phyloP scores from a whole-genome alignment of 2,888 invertebrate genomes.

The Cactoblastis cactorum region DNA sequence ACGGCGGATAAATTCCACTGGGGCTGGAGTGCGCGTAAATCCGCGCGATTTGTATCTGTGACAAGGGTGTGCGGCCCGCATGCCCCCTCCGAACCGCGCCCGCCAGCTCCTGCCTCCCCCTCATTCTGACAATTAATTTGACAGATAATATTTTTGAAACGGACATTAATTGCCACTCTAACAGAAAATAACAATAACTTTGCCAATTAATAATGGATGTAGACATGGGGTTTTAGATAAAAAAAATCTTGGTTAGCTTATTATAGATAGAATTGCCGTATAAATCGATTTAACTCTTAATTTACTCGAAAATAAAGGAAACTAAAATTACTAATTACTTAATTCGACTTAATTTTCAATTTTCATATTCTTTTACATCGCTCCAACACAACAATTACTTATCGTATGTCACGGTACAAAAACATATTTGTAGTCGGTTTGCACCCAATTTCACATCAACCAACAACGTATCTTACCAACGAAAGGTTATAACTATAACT shows the following conservation, averaged over 20 bases:
- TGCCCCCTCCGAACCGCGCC: slow-evolving; percentile 26
- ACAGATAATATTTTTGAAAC: slow-evolving; percentile 49
- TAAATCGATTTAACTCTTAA: neutral
- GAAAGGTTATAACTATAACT: no score
- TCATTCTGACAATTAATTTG: slow-evolving; percentile 67
- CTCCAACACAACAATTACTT: no score
- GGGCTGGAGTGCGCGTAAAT: slow-evolving; percentile 77
- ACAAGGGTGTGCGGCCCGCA: slow-evolving; percentile 60
- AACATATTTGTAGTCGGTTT: no score
- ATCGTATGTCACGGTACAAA: no score
- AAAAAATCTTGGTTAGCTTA: slow-evolving; percentile 1
- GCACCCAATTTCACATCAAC: no score
- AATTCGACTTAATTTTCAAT: no score
- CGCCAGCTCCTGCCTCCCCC: slow-evolving; percentile 27
- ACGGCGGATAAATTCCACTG: slow-evolving; percentile 75
- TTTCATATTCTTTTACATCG: no score
- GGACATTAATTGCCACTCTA: slow-evolving; percentile 32
- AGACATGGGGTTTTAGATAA: neutral
- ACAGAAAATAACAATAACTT: slow-evolving; percentile 21
- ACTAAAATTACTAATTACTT: no score
- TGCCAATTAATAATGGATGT: slow-evolving; percentile 17
- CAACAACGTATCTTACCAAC: no score
- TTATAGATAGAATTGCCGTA: neutral
- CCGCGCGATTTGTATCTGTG: slow-evolving; percentile 80
- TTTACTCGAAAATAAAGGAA: no score